Percentiles rank a stretch among this genome's conserved stretches.
phyloP scores from a whole-genome alignment of 2,888 invertebrate genomes.

The Eudasyphora cyanicolor region DNA sequence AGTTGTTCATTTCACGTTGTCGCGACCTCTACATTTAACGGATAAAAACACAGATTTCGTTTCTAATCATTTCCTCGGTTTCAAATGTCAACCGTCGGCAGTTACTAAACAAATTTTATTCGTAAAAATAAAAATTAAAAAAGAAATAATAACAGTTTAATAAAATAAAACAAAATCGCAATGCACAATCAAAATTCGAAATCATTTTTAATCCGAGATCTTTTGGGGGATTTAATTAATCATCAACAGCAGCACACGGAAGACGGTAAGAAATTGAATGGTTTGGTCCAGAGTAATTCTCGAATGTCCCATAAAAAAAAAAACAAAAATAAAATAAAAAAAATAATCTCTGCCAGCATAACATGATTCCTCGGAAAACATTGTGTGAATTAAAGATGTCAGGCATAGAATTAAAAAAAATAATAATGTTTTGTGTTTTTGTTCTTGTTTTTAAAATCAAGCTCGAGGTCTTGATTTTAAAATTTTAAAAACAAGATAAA shows the following conservation, averaged over 20 bases:
- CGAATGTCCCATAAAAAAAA: too few relatives aligned
- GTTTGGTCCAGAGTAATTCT: not conserved
- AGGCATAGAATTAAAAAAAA: too few relatives aligned
- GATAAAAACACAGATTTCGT: not conserved
- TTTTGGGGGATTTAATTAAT: constrained; percentile 85
- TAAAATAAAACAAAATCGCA: constrained; percentile 26
- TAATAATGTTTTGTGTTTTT: too few relatives aligned
- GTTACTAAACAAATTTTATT: constrained; percentile 3
- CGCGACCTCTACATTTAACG: constrained; percentile 35
- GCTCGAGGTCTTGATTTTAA: too few relatives aligned
- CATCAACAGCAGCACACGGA: constrained; percentile 73
- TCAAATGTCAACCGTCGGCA: constrained; percentile 38
- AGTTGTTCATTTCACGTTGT: constrained; percentile 54
- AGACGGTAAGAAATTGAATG: constrained; percentile 50
- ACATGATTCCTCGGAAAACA: too few relatives aligned
- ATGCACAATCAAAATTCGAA: constrained; percentile 85
- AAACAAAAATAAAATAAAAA: too few relatives aligned
- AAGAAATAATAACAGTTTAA: constrained; percentile 1
- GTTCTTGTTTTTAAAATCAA: too few relatives aligned
- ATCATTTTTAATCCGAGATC: constrained; percentile 91
- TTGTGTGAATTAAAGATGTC: too few relatives aligned
- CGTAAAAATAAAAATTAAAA: not conserved
- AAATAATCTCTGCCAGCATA: too few relatives aligned
- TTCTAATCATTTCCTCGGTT: not conserved
- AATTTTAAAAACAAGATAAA: too few relatives aligned